phyloP scores from a whole-genome alignment of 2,113 vertebrate genomes.

The Nothocercus nigrocapillus region DNA sequence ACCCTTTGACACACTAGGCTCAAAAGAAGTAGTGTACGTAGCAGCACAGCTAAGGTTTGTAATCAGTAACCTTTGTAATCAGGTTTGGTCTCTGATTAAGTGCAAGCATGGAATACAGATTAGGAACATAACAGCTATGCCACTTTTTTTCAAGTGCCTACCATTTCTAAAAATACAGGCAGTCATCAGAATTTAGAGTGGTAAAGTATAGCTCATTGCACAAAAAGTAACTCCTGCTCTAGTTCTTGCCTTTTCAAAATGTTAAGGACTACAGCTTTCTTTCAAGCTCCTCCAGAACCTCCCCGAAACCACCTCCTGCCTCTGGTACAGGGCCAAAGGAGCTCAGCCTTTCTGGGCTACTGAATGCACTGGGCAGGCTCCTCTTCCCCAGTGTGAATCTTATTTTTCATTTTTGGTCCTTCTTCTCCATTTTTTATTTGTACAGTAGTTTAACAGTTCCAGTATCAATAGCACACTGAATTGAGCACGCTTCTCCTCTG shows the following conservation, averaged over 20 bases:
- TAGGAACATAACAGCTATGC: not conserved
- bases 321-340: not conserved
- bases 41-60: not conserved
- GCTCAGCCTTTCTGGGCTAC: not conserved
- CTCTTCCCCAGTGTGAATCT: not conserved
- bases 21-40: not conserved
- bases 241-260: not conserved
- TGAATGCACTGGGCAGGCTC: not conserved
- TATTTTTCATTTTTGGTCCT: not conserved
- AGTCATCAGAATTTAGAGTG: not conserved
- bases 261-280: not conserved
- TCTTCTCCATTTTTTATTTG: not conserved
- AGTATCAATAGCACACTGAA: not conserved
- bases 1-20: fast-evolving
- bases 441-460: not conserved
- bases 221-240: not conserved
- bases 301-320: not conserved
- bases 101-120: not conserved
- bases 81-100: not conserved
- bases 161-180: not conserved
- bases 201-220: not conserved
- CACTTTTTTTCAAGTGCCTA: not conserved
- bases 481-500: not conserved
- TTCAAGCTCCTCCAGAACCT: not conserved
- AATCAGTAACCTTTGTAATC: not conserved